Conservation (phyloP, 2,888 invertebrate genomes). For the Acanthosepion pharaonis region DNA sequence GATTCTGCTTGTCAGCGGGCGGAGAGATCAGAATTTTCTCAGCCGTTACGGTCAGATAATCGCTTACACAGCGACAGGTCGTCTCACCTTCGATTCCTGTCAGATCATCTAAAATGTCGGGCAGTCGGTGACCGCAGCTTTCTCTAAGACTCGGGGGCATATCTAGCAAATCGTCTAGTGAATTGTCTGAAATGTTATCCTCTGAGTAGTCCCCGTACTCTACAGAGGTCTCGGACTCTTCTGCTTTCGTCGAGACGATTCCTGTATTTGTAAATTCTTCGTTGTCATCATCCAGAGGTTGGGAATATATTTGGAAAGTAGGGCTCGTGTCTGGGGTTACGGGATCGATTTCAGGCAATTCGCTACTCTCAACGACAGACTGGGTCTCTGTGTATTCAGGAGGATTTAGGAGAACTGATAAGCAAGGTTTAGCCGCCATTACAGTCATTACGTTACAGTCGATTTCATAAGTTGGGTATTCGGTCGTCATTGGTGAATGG, state of each 20-base stretch:
- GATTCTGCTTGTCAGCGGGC: not conserved
- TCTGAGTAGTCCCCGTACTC: not conserved
- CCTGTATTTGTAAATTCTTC: not conserved
- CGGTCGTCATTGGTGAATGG: not conserved
- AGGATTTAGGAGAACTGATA: not conserved
- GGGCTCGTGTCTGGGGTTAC: not conserved
- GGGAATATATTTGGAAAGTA: not conserved
- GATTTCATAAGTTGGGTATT: not conserved
- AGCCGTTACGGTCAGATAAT: not conserved
- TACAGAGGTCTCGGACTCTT: not conserved
- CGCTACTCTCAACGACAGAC: not conserved
- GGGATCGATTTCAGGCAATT: not conserved
- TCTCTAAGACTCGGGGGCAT: not conserved
- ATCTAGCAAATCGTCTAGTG: not conserved
- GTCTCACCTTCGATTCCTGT: not conserved
- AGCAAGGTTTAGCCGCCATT: not conserved
- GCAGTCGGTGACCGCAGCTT: not conserved
- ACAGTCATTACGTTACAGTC: not conserved
- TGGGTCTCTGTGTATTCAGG: not conserved
- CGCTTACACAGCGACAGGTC: not conserved
- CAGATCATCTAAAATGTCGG: not conserved
- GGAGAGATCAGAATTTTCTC: not conserved
- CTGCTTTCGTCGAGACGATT: not conserved
- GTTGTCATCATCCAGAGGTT: not conserved
- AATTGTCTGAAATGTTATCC: constrained; percentile 10